A percentile compares a stretch with the other conserved stretches of the same genome.
These are phyloP conservation scores for Smithornis capensis DNA, from an alignment of 2,113 vertebrate species.

Conservation along the genomic window DNA sequence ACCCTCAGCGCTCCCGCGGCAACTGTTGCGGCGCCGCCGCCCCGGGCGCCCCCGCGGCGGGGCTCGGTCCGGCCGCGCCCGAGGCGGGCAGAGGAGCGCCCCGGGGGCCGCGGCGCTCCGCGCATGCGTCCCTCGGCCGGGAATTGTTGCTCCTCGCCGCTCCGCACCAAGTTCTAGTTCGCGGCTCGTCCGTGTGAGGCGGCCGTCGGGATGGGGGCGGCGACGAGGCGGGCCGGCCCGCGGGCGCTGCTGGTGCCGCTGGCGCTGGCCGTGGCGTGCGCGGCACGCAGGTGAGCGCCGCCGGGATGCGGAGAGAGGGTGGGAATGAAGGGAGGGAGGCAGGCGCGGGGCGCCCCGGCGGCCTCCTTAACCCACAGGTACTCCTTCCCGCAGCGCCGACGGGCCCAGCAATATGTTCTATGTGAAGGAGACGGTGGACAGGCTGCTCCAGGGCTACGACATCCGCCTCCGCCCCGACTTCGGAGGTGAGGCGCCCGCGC, in stretches of 20 bases:
- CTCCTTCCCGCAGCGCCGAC: constrained; percentile 74
- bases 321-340: not conserved
- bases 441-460: constrained; percentile 87
- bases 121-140: constrained; percentile 68
- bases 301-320: not conserved
- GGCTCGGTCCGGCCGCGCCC: no score
- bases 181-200: constrained; percentile 68
- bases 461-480: constrained; percentile 88
- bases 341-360: not conserved
- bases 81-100: not conserved
- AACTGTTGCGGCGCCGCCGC: not conserved
- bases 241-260: constrained; percentile 74
- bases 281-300: constrained; percentile 60
- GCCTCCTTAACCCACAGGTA: constrained; percentile 7
- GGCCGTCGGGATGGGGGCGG: constrained; percentile 76
- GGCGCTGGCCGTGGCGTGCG: constrained; percentile 79
- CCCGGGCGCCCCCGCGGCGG: no score
- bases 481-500: constrained; percentile 78
- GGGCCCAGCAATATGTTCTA: constrained; percentile 89
- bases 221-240: constrained; percentile 66
- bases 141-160: constrained; percentile 68
- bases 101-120: not conserved
- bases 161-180: constrained; percentile 75
- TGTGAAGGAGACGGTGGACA: constrained; percentile 88
- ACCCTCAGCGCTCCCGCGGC: not conserved